These are phyloP conservation scores for Sebastes melanostomus DNA, from an alignment of 2,797 vertebrate genomes.

Conservation along the genomic window DNA sequence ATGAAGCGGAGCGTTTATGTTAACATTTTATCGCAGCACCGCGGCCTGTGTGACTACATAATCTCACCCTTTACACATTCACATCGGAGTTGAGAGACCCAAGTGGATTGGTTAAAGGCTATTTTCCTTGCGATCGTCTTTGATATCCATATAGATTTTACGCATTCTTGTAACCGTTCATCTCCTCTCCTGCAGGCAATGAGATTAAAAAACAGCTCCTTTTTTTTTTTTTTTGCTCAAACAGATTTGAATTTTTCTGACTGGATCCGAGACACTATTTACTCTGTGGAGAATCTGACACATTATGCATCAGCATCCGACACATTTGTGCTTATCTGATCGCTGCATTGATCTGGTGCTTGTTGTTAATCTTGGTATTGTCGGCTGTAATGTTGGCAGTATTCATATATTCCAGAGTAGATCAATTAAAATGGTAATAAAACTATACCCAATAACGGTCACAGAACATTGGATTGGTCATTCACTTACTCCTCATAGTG, in stretches of 20 bases:
- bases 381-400: background rate
- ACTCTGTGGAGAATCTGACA: background rate
- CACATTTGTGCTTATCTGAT: background rate
- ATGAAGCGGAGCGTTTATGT: slow-evolving; percentile 44
- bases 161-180: background rate
- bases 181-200: slow-evolving; percentile 28
- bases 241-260: background rate
- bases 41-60: slow-evolving; percentile 26
- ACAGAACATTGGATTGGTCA: background rate
- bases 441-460: background rate
- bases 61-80: slow-evolving; percentile 40
- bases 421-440: background rate
- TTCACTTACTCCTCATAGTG: background rate
- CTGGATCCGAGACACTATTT: background rate
- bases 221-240: background rate
- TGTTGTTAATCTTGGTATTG: background rate
- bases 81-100: slow-evolving; percentile 25
- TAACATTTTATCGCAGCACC: slow-evolving; percentile 20
- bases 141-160: slow-evolving; percentile 41
- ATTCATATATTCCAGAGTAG: background rate
- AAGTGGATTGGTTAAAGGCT: slow-evolving; percentile 38
- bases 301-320: background rate
- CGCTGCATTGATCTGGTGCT: background rate
- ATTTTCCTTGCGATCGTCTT: slow-evolving; percentile 45
- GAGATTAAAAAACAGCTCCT: slow-evolving; percentile 4